Base-by-base conservation (phyloP, 1,140 invertebrate species). In the Phymorhynchus buccinoides region DNA sequence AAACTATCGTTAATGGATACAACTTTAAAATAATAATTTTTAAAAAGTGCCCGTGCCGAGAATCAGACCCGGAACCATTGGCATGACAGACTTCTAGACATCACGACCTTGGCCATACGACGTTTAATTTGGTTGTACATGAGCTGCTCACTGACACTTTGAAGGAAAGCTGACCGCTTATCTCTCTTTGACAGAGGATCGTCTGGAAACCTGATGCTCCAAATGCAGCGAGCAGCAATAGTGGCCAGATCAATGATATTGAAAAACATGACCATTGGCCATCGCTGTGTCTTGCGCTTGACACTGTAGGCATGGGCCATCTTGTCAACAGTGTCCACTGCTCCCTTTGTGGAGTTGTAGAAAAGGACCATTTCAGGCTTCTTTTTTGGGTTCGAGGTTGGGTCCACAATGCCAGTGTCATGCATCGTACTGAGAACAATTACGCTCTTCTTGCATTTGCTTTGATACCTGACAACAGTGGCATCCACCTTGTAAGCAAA, bases 321-420 rank as follows among this genome's bases (percentile, higher is more conserved):
- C 71, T 88, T 80, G 84, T 90, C 87, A n/a, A 94, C 82, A 4
- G 87, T 90, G 84, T 94, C 93, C 2, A 94, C 93, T 62, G 92
- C 93, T 41, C 92, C 91, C 91, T 94, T 95, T 2, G 91, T 93
- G 42, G 83, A 80, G 87, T 93, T 93, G 88, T 94, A 94, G 68
- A 89, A 89, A 7, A 85, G 48, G 62, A 94, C 90, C 48, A 94
- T 93, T 22, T 93, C 89, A 52, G 93, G 93, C 87, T 94, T 94
- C 52, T 89, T 83, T 82, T 56, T 71, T n/a, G n/a, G n/a, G 18
- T n/a, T 39, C 6, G 42, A 22, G 0, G 16, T 52, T 35, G 35
- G 27, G 18, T 83, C 66, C n/a, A 89, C 84, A 68, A 77, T 77
- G 37, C 75, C 73, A 52, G 85, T 85, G 52, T 88, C 68, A 83